Evolutionary conservation across 2,797 vertebrate genomes (phyloP), one percentile per base, ranked within the genome.

Genomic region (Sebastes minor): DNA sequence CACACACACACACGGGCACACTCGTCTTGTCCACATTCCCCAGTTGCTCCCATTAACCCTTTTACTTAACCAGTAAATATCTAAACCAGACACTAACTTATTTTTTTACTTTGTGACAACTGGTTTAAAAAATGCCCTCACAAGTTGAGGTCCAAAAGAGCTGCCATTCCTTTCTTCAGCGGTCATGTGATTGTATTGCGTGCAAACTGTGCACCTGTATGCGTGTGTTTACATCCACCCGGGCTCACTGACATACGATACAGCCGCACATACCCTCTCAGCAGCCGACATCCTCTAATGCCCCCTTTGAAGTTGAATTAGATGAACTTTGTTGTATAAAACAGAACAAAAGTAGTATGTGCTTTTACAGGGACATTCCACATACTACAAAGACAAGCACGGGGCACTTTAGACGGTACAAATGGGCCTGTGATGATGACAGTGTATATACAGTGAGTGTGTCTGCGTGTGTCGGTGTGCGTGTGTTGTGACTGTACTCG

Each of bases 311-410:
- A 93, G 94, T 94, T 84, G 89, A 94, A 92, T 94, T 94, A 92
- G 91, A 94, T 94, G 90, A 93, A 92, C 88, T 86, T 93, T 92
- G 89, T 94, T 93, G 92, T 93, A 94, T 93, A 93, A 93, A 95
- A 91, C 87, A 86, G 93, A 91, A 92, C 89, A 92, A 92, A 93
- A 94, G 92, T 91, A 83, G 70, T 71, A 82, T 82, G 86, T 81
- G 90, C 88, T 94, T 93, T 94, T 93, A 94, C 82, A 5, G 85
- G 84, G 88, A 94, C 94, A 92, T 93, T 94, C 91, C 87, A 78
- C 71, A 23, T 68, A 91, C 91, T 93, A 94, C 94, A 95, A 93
- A 94, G 92, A 88, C 84, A 55, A 91, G 90, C 83, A 82, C 28
- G 8, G 85, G 86, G 90, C 89, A 94, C 94, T 94, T 93, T 91